A percentile compares a stretch with the other conserved stretches of the same genome.
Conservation (phyloP, 2,888 invertebrate species). For the Pristionchus maxplancki region DNA sequence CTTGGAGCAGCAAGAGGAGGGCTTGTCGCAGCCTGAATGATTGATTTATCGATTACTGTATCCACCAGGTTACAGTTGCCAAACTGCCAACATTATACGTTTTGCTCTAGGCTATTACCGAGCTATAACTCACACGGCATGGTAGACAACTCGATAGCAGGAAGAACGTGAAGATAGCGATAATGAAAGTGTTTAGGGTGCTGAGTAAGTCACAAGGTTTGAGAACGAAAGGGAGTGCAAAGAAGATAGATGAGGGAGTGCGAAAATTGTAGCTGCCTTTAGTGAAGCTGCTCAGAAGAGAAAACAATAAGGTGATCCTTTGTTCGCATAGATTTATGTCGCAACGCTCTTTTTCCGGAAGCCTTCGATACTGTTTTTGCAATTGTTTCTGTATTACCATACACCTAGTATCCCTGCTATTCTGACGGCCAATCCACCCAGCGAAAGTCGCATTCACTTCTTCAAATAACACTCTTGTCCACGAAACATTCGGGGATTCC, state of each 20-base stretch:
- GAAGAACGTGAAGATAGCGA: neutral
- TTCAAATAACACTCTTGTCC: too few species aligned
- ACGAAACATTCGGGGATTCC: too few species aligned
- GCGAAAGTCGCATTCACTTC: too few species aligned
- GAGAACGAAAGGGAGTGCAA: neutral
- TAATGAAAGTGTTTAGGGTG: neutral
- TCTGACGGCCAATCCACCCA: too few species aligned
- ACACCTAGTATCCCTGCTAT: too few species aligned
- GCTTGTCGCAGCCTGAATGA: conserved; percentile 19
- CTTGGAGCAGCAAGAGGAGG: neutral
- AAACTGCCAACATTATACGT: neutral
- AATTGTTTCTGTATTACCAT: too few species aligned
- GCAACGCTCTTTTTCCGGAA: too few species aligned
- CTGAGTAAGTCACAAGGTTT: neutral
- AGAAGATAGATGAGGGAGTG: neutral
- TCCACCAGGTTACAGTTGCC: neutral
- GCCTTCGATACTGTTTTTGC: too few species aligned
- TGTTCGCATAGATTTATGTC: too few species aligned
- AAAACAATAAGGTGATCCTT: neutral
- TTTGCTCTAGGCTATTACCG: too few species aligned
- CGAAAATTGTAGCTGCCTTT: too few species aligned
- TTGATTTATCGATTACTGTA: neutral
- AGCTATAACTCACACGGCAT: conserved; percentile 5
- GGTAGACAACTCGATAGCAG: neutral
- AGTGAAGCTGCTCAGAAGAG: neutral